phyloP scores from a whole-genome alignment of 2,888 invertebrate genomes.

The Noctua pronuba region DNA sequence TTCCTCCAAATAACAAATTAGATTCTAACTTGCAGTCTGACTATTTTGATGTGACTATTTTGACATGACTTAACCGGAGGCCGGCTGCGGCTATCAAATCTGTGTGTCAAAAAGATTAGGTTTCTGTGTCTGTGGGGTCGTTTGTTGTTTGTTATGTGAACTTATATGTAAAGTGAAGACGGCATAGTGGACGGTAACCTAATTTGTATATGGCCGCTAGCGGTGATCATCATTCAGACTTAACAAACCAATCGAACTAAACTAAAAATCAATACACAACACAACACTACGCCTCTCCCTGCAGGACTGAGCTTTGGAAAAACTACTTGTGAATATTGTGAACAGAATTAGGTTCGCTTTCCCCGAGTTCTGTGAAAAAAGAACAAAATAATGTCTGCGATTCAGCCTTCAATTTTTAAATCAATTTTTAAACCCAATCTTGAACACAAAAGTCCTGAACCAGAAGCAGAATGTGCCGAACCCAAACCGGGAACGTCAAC shows the following conservation, averaged over 20 bases:
- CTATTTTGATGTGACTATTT: too few species aligned
- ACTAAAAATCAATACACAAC: background rate
- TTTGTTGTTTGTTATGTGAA: too few species aligned
- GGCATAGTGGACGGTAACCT: too few species aligned
- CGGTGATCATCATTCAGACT: background rate
- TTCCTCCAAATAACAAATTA: too few species aligned
- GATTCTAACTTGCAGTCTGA: too few species aligned
- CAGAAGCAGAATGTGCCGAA: background rate
- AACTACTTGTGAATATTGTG: background rate
- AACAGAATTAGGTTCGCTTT: background rate
- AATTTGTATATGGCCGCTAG: too few species aligned
- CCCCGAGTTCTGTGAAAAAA: background rate
- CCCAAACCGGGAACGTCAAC: conserved; percentile 78
- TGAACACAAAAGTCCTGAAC: background rate
- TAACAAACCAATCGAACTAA: background rate
- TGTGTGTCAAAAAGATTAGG: too few species aligned
- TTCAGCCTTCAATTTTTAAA: conserved; percentile 11
- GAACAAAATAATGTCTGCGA: conserved; percentile 8
- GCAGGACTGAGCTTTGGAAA: background rate
- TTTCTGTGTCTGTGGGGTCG: too few species aligned
- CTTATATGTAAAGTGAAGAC: too few species aligned
- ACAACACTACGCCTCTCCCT: background rate
- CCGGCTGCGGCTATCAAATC: too few species aligned
- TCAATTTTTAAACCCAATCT: conserved; percentile 12
- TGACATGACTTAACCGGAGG: too few species aligned